phyloP scores from a whole-genome alignment of 2,888 invertebrate genomes.

The Synanthedon vespiformis region DNA sequence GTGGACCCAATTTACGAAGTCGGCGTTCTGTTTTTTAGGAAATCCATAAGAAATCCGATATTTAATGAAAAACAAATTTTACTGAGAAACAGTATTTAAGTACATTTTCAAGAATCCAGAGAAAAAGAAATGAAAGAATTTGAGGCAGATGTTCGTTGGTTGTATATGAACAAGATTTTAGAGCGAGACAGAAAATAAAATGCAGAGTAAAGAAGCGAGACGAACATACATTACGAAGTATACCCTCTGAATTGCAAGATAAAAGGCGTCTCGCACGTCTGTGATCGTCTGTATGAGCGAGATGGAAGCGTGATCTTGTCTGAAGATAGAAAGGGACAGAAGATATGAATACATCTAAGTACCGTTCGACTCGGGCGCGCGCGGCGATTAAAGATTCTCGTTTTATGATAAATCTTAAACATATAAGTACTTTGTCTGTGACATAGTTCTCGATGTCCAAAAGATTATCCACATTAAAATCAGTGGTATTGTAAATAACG shows the following conservation, averaged over 20 bases:
- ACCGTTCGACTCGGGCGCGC: slow-evolving; percentile 4
- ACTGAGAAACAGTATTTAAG: no score
- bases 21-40: no score
- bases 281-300: neutral
- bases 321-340: neutral
- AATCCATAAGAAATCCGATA: no score
- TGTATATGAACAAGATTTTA: no score
- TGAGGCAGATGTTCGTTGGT: no score
- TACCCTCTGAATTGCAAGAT: neutral
- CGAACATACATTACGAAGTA: neutral
- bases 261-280: neutral
- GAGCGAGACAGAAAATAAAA: neutral
- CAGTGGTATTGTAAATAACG: neutral
- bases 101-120: no score
- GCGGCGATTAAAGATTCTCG: slow-evolving; percentile 5
- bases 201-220: neutral
- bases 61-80: no score
- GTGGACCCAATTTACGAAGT: no score
- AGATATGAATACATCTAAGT: neutral
- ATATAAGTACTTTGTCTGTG: no score
- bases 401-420: slow-evolving; percentile 4
- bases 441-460: slow-evolving; percentile 1
- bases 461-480: slow-evolving; percentile 1
- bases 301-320: neutral
- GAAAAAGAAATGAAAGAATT: no score